These are phyloP conservation scores for Luffia ferchaultella DNA, from an alignment of 2,888 invertebrate genomes.

Conservation along the genomic window DNA sequence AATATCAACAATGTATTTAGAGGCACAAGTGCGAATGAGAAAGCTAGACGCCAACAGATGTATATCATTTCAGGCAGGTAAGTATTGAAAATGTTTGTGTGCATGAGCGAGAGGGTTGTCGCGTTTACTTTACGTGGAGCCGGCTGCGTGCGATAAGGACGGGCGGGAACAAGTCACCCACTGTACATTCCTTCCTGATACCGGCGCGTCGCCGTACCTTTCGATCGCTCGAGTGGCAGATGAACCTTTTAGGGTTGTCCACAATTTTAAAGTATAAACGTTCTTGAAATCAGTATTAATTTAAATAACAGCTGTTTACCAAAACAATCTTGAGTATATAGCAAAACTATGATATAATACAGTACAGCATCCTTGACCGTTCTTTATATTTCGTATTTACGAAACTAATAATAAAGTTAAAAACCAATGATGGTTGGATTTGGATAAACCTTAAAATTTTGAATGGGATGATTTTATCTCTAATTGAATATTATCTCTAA, in stretches of 20 bases:
- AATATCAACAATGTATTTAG: conserved; percentile 60
- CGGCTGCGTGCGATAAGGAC: conserved; percentile 53
- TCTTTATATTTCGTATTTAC: too few species aligned
- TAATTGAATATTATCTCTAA: too few species aligned
- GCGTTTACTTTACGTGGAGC: conserved; percentile 57
- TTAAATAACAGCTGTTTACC: background rate
- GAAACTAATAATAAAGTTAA: too few species aligned
- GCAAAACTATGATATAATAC: too few species aligned
- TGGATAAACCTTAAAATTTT: too few species aligned
- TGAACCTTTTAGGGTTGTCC: conserved; percentile 63
- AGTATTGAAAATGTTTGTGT: conserved; percentile 62
- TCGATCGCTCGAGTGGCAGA: conserved; percentile 68
- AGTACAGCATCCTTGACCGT: too few species aligned
- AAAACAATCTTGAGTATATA: conserved; percentile 4
- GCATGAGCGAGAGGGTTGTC: conserved; percentile 49
- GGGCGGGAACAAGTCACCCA: conserved; percentile 61
- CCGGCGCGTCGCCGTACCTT: conserved; percentile 52
- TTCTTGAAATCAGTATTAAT: background rate
- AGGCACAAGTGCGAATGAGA: conserved; percentile 37
- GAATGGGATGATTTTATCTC: too few species aligned
- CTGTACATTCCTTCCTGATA: conserved; percentile 66
- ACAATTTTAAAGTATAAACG: conserved; percentile 7
- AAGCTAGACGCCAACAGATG: conserved; percentile 53
- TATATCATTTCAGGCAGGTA: conserved; percentile 66
- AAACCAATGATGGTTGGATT: too few species aligned